phyloP scores from a whole-genome alignment of 2,888 invertebrate genomes.

The Abrostola tripartita region DNA sequence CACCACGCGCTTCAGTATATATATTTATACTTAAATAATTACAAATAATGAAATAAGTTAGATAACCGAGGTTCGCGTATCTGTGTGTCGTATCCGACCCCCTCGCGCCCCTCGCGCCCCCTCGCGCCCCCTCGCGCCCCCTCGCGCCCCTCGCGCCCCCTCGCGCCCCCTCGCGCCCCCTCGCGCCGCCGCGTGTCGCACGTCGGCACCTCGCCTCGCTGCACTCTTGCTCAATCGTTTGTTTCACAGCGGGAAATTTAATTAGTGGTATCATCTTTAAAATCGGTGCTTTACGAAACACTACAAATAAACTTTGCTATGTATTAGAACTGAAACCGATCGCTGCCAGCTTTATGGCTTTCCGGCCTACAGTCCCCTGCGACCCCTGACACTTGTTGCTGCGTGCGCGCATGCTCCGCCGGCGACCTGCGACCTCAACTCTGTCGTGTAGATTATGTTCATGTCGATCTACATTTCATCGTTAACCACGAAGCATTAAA shows the following conservation, averaged over 20 bases:
- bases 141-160: not conserved
- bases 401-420: not conserved
- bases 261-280: slow-evolving; percentile 17
- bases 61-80: no score
- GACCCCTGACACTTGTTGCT: no score
- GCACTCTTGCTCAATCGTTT: slow-evolving; percentile 29
- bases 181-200: slow-evolving; percentile 3
- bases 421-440: slow-evolving; percentile 1
- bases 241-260: slow-evolving; percentile 33
- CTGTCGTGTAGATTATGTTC: not conserved
- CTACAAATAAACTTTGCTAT: slow-evolving; percentile 3
- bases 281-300: slow-evolving; percentile 31
- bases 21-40: no score
- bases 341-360: no score
- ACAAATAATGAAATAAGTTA: no score
- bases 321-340: no score
- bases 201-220: slow-evolving; percentile 8
- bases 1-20: no score
- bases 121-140: not conserved
- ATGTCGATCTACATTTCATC: slow-evolving; percentile 10
- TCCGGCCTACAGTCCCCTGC: no score
- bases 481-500: slow-evolving; percentile 13
- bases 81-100: not conserved
- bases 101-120: not conserved
- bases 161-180: not conserved